phyloP scores from a whole-genome alignment of 2,797 vertebrate genomes.

The Arctocebus calabarensis region DNA sequence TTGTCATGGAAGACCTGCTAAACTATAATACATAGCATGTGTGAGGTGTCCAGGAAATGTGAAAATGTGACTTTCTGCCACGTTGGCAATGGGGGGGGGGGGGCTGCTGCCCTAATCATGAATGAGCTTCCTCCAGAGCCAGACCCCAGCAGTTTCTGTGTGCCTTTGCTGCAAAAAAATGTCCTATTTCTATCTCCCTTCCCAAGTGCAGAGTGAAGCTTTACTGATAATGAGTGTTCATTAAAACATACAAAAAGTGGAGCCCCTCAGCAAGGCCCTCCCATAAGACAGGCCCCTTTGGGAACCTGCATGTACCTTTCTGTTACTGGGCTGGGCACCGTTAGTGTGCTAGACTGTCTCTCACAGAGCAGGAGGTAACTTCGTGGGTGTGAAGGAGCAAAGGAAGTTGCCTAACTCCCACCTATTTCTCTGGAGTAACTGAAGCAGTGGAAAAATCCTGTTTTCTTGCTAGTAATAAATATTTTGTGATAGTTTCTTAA shows the following conservation, averaged over 20 bases:
- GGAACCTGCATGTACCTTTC: background rate
- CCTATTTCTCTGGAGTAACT: background rate
- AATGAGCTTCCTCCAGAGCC: background rate
- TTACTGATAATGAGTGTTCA: background rate
- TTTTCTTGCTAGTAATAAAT: background rate
- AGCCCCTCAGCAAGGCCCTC: background rate
- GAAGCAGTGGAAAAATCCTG: background rate
- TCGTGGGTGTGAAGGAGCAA: background rate
- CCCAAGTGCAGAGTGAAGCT: background rate
- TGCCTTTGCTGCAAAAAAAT: background rate
- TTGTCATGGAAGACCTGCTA: accelerated
- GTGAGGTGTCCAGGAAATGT: background rate
- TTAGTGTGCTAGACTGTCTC: no score
- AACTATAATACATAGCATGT: accelerated
- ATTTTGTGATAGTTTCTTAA: background rate
- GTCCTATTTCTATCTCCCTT: background rate
- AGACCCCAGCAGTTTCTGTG: background rate
- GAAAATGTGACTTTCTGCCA: background rate
- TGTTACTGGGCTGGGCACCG: background rate
- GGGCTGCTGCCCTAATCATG: background rate
- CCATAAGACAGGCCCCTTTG: accelerated
- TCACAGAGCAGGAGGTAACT: background rate
- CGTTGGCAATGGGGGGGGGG: background rate
- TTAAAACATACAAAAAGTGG: background rate
- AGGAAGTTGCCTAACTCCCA: background rate